phyloP scores from a whole-genome alignment of 2,797 vertebrate genomes.

The Tamandua tetradactyla region DNA sequence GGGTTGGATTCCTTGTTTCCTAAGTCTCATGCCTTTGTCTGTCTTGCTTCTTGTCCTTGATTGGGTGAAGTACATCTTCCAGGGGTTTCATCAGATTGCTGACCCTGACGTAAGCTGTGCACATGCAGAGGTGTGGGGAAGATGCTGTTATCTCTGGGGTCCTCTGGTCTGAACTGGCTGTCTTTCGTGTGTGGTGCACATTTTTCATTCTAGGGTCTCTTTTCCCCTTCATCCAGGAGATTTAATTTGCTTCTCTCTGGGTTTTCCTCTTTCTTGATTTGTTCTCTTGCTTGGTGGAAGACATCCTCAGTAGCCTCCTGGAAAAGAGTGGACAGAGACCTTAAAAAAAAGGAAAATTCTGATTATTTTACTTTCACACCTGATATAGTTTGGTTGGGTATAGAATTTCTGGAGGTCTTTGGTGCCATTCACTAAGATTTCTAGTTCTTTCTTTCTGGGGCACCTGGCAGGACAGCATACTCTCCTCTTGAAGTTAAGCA shows the following conservation, averaged over 20 bases:
- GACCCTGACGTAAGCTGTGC: not conserved
- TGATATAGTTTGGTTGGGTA: slow-evolving; percentile 15
- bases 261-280: not conserved
- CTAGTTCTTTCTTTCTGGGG: slow-evolving; percentile 38
- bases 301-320: not conserved
- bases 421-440: slow-evolving; percentile 6
- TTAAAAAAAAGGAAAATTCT: not conserved
- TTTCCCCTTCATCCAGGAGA: not conserved
- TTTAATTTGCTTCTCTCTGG: not conserved
- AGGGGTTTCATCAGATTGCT: not conserved
- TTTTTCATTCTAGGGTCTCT: not conserved
- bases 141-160: not conserved
- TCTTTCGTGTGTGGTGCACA: not conserved
- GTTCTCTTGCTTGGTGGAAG: not conserved
- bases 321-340: not conserved
- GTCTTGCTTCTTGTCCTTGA: not conserved
- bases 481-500: not conserved
- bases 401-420: not conserved
- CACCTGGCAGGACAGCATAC: not conserved
- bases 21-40: not conserved
- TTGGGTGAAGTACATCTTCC: not conserved
- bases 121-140: not conserved
- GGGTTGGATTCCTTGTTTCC: not conserved
- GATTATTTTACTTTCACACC: not conserved
- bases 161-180: not conserved